A percentile compares a stretch with the other conserved stretches of the same genome.
phyloP scores from a whole-genome alignment of 2,797 vertebrate genomes.

The Selene dorsalis region DNA sequence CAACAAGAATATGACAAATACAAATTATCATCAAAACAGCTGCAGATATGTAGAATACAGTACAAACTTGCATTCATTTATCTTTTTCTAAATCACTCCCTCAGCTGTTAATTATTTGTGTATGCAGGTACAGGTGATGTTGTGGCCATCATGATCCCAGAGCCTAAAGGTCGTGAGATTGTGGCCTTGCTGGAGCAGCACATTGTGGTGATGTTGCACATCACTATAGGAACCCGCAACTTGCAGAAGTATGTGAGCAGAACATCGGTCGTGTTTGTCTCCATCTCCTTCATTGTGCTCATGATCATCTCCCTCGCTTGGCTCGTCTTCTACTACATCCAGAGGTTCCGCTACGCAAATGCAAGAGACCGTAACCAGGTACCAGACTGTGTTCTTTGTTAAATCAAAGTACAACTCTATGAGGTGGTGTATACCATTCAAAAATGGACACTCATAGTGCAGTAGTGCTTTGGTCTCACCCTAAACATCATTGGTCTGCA shows the following conservation, averaged over 20 bases:
- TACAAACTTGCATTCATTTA: not conserved
- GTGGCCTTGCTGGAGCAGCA: constrained; percentile 90
- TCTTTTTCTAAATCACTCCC: not conserved
- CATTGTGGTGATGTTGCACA: constrained; percentile 90
- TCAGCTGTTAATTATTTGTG: not conserved
- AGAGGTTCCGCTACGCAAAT: constrained; percentile 98
- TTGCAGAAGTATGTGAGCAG: constrained; percentile 99
- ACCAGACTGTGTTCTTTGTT: constrained; percentile 39
- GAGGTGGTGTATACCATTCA: constrained; percentile 4
- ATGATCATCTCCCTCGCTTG: constrained; percentile 99
- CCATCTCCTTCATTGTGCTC: constrained; percentile 99
- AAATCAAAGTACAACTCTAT: not conserved
- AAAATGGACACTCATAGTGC: not conserved
- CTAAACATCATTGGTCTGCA: not conserved
- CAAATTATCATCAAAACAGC: no score
- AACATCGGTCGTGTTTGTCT: constrained; percentile 98
- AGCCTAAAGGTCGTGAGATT: constrained; percentile 95
- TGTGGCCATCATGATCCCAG: constrained; percentile 98
- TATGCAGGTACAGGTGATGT: constrained; percentile 90
- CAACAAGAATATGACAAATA: no score
- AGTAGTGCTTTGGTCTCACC: constrained; percentile 5
- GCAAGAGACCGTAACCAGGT: constrained; percentile 98
- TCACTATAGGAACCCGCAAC: constrained; percentile 97
- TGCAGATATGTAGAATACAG: no score
- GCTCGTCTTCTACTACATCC: constrained; percentile 99